Conservation (phyloP, 2,113 vertebrate species). For the Typhlomys cinereus region DNA sequence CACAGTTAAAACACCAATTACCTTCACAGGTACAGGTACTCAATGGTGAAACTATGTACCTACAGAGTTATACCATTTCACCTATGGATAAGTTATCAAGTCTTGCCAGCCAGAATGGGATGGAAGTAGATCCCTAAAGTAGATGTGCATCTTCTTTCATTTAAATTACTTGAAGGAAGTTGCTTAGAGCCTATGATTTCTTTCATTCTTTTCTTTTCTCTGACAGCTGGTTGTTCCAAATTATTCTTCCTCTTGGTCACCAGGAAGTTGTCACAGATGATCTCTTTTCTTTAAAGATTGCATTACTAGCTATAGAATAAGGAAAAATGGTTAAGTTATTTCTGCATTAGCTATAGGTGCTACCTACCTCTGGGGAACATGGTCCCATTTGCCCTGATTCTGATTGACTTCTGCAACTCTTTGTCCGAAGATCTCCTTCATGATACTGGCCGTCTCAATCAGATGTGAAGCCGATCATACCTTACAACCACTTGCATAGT, state of each 20-base stretch:
- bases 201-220: neutral
- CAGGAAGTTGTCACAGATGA: neutral
- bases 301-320: neutral
- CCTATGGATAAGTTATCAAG: neutral
- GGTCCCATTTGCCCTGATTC: slow-evolving; percentile 14
- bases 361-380: slow-evolving; percentile 58
- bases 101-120: neutral
- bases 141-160: neutral
- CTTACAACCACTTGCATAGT: slow-evolving; percentile 14
- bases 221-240: neutral
- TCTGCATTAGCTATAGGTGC: slow-evolving; percentile 54
- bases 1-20: neutral
- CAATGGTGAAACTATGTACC: too few species aligned
- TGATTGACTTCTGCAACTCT: slow-evolving; percentile 34
- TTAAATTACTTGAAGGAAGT: neutral
- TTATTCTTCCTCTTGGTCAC: slow-evolving; percentile 30
- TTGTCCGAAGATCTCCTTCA: slow-evolving; percentile 52
- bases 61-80: neutral
- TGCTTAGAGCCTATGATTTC: neutral
- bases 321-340: slow-evolving; percentile 17
- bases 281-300: slow-evolving; percentile 7
- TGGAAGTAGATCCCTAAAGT: neutral
- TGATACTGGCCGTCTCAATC: slow-evolving; percentile 68
- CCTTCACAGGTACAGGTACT: too few species aligned
- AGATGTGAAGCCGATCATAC: slow-evolving; percentile 62